Conservation (phyloP, 2,113 vertebrate species). For the Coregonus clupeaformis region DNA sequence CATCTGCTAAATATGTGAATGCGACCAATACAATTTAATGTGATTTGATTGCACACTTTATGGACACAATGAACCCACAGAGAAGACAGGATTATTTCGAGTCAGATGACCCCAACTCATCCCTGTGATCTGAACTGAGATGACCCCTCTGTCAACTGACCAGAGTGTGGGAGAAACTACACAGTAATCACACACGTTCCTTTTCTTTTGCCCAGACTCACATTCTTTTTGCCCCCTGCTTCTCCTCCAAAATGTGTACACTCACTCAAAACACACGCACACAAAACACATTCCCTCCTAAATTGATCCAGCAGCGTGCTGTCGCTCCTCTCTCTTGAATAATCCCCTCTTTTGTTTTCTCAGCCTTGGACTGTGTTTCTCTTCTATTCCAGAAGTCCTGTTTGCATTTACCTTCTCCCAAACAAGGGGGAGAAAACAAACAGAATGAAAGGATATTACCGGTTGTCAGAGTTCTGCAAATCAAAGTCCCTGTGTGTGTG, state of each 20-base stretch:
- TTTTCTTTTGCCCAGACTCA: neutral
- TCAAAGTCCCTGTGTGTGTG: slow-evolving; percentile 34
- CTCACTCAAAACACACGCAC: slow-evolving; percentile 42
- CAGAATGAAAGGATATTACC: slow-evolving; percentile 67
- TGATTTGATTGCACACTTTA: neutral
- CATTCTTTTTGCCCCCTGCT: too few species aligned
- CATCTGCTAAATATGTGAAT: too few species aligned
- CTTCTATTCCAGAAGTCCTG: slow-evolving; percentile 71
- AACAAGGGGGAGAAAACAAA: slow-evolving; percentile 66
- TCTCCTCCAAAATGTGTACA: neutral
- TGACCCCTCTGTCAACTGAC: slow-evolving; percentile 25
- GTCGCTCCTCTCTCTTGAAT: slow-evolving; percentile 27
- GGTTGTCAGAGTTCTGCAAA: slow-evolving; percentile 57
- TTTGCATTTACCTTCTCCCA: slow-evolving; percentile 70
- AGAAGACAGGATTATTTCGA: slow-evolving; percentile 7
- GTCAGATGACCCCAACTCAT: slow-evolving; percentile 19
- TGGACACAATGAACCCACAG: slow-evolving; percentile 16
- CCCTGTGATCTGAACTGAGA: slow-evolving; percentile 27
- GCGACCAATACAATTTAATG: too few species aligned
- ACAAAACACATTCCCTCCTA: neutral
- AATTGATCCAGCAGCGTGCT: neutral
- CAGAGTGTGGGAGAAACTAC: neutral
- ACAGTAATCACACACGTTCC: slow-evolving; percentile 7
- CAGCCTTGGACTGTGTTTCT: slow-evolving; percentile 64
- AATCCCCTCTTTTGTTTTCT: slow-evolving; percentile 61